These are phyloP conservation scores for Muraenolepis orangiensis DNA, from an alignment of 2,797 vertebrate species.

Conservation along the genomic window DNA sequence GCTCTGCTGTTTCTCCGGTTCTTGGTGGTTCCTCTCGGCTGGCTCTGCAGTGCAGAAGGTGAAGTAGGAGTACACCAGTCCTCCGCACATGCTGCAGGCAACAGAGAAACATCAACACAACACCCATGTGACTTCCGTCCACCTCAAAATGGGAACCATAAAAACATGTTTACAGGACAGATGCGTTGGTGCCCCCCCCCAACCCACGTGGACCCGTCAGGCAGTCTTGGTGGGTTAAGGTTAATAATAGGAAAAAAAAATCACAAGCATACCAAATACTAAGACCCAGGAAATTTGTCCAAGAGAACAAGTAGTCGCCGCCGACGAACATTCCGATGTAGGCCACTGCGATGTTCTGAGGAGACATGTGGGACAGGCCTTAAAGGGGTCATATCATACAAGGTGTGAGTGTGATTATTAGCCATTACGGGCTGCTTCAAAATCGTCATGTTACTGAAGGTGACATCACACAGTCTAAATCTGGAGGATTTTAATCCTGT, in stretches of 20 bases:
- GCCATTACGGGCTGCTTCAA: no score
- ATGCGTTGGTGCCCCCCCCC: no score
- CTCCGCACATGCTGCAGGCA: conserved; percentile 67
- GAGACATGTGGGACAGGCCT: neutral
- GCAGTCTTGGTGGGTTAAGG: neutral
- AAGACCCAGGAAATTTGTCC: conserved; percentile 87
- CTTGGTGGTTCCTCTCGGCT: conserved; percentile 8
- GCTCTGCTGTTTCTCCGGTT: conserved; percentile 27
- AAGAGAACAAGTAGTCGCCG: conserved; percentile 88
- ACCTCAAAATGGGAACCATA: neutral
- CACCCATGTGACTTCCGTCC: neutral
- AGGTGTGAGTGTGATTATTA: no score
- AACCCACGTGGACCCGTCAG: neutral
- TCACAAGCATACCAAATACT: conserved; percentile 89
- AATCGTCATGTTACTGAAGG: no score
- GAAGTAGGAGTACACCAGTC: conserved; percentile 69
- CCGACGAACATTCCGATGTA: conserved; percentile 89
- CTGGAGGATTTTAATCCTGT: no score
- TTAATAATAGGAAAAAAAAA: neutral
- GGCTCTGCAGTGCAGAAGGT: conserved; percentile 53
- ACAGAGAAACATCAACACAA: conserved; percentile 9
- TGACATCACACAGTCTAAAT: no score
- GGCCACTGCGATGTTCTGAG: conserved; percentile 86
- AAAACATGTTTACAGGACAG: neutral
- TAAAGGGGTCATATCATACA: no score